Percentiles rank a stretch among this genome's conserved stretches.
Evolutionary conservation across 2,797 vertebrate genomes (phyloP).

Genomic region (Lepilemur ruficaudatus): DNA sequence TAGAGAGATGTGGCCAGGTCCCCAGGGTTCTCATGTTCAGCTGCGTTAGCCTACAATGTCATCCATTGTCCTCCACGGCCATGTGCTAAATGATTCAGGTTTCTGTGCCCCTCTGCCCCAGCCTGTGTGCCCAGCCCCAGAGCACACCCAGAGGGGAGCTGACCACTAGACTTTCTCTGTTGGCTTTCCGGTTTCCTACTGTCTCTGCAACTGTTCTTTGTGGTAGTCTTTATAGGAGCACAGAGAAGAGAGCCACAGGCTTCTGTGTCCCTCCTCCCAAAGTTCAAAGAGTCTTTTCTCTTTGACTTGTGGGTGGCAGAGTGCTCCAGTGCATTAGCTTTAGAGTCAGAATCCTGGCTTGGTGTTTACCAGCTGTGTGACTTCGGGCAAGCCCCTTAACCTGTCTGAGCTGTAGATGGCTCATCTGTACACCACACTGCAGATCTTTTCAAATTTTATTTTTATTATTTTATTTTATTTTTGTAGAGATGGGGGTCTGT

Average conservation of each 20-base stretch:
- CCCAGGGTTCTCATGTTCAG: constrained; percentile 80
- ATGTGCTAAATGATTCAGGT: constrained; percentile 67
- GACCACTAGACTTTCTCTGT: neutral
- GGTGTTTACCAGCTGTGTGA: neutral
- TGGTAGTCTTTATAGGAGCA: neutral
- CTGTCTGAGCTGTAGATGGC: neutral
- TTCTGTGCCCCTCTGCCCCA: constrained; percentile 26
- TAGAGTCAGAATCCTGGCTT: neutral
- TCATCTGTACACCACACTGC: neutral
- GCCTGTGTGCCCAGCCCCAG: neutral
- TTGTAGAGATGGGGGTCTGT: neutral
- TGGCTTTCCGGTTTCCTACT: neutral
- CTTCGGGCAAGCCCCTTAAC: neutral
- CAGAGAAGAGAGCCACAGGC: neutral
- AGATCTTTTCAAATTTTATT: neutral
- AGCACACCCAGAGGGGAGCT: accelerated
- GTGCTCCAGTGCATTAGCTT: neutral
- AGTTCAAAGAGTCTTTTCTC: neutral
- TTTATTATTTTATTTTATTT: neutral
- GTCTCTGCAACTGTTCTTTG: neutral
- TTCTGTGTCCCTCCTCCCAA: neutral
- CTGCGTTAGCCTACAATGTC: constrained; percentile 72
- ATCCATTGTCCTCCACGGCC: constrained; percentile 75
- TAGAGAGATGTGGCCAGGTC: constrained; percentile 76
- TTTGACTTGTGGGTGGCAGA: neutral